Evolutionary conservation across 2,113 vertebrate genomes (phyloP), one percentile per base, ranked within the genome.

Genomic region (Hyla sarda): DNA sequence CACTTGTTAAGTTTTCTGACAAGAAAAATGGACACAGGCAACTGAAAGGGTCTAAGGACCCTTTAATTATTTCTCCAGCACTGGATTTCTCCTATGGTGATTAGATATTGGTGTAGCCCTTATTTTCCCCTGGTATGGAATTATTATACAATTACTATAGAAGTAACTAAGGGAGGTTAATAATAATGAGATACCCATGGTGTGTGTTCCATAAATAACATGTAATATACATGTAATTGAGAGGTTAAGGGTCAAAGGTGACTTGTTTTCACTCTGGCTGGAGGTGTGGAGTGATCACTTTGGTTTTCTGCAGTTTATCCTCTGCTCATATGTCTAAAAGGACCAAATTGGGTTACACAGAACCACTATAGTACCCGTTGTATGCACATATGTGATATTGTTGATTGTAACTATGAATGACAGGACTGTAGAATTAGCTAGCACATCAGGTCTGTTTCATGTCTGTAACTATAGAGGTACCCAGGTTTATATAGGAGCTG

Each of bases 1-100:
- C 82, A 86, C 77, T 87, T 83, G 89, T 89, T 75, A 76, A 75
- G 56, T 71, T 67, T 23, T 62, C 0, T 3, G 84, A 45, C 74
- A 89, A 89, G 82, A 25, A 75, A 71, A 54, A 82, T 72, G 28
- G 82, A 54, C 45, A 32, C 12, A 48, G 50, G n/a, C 34, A 48
- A 30, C 32, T 54, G 25, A 56, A 23, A 41, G 50, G 17, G 30
- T 9, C 47, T 34, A 32, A 41, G 32, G 21, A 71, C 45, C 48
- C n/a, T 71, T 12, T 25, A 83, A 73, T 72, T 83, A 83, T 54
- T 83, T 52, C 48, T 83, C 48, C 30, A n/a, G 6, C 30, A 34
- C 13, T 14, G 34, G 67, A 25, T 73, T 83, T 52, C 72, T 72
- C 13, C 41, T 16, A 80, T 13, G 9, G 56, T 28, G 25, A 65